Conservation (phyloP, 1,140 invertebrate species). For the Nomia melanderi region DNA sequence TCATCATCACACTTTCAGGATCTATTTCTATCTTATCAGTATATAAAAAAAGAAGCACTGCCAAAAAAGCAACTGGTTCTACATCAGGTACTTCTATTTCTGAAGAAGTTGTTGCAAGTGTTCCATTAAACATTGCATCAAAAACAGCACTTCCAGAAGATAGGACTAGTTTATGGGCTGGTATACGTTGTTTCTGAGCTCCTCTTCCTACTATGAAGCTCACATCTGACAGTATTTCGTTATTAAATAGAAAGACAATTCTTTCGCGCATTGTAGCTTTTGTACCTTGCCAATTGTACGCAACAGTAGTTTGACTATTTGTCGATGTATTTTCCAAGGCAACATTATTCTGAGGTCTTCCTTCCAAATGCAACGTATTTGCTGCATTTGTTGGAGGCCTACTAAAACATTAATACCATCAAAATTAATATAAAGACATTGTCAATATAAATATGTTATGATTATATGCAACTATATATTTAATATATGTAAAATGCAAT, state of each 20-base stretch:
- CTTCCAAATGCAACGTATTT: slow-evolving; percentile 68
- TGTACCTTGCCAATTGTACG: slow-evolving; percentile 86
- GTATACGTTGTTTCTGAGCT: slow-evolving; percentile 87
- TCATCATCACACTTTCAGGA: slow-evolving; percentile 93
- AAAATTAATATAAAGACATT: slow-evolving; percentile 2
- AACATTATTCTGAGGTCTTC: slow-evolving; percentile 60
- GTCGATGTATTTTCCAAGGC: slow-evolving; percentile 61
- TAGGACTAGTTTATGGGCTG: slow-evolving; percentile 92
- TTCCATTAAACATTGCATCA: slow-evolving; percentile 94
- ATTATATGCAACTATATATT: slow-evolving; percentile 4
- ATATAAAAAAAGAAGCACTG: slow-evolving; percentile 89
- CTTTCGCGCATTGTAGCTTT: slow-evolving; percentile 89
- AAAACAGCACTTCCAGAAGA: slow-evolving; percentile 92
- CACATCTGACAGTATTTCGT: slow-evolving; percentile 90
- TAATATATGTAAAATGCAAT: background rate
- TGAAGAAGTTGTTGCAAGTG: slow-evolving; percentile 84
- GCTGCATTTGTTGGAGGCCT: slow-evolving; percentile 72
- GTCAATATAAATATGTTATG: background rate
- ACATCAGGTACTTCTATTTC: slow-evolving; percentile 92
- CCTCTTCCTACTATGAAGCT: slow-evolving; percentile 89
- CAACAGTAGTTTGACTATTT: slow-evolving; percentile 54
- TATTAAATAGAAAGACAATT: slow-evolving; percentile 90
- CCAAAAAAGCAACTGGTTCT: slow-evolving; percentile 89
- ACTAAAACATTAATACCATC: slow-evolving; percentile 56
- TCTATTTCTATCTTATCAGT: slow-evolving; percentile 93